Evolutionary conservation across 2,797 vertebrate species (phyloP).

Genomic region (Brachyrhaphis roseni): DNA sequence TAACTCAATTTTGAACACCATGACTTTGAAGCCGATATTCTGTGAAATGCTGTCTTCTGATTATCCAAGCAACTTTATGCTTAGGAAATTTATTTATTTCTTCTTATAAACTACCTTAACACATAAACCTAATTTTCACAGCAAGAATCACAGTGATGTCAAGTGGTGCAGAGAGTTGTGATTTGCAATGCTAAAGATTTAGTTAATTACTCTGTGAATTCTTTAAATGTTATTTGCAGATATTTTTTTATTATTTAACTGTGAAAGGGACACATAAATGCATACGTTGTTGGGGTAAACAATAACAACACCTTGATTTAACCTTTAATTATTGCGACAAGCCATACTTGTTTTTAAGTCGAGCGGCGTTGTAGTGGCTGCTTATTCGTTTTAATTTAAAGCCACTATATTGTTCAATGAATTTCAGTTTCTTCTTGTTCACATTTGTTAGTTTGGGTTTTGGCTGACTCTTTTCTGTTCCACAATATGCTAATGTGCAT

Average conservation of each 20-base stretch:
- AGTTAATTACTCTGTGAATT: background rate
- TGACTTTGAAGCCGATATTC: background rate
- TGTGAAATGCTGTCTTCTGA: background rate
- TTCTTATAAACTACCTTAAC: background rate
- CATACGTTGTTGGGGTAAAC: too few relatives aligned
- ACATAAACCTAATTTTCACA: background rate
- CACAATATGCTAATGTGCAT: too few relatives aligned
- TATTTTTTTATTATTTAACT: background rate
- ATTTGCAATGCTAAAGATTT: background rate
- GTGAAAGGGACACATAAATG: background rate
- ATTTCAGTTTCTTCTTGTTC: too few relatives aligned
- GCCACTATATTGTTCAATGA: too few relatives aligned
- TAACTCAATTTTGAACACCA: background rate
- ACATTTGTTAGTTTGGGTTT: too few relatives aligned
- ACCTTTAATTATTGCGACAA: background rate
- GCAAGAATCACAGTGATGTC: background rate
- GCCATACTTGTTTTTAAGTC: too few relatives aligned
- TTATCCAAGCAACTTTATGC: background rate
- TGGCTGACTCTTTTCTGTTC: too few relatives aligned
- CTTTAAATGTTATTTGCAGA: background rate
- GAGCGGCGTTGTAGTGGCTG: too few relatives aligned
- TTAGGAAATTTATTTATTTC: background rate
- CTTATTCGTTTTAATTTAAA: too few relatives aligned
- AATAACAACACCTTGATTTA: background rate
- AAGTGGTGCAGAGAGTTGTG: background rate